These are phyloP conservation scores for Tonatia bakeri DNA, from an alignment of 2,113 vertebrate species.

Conservation along the genomic window DNA sequence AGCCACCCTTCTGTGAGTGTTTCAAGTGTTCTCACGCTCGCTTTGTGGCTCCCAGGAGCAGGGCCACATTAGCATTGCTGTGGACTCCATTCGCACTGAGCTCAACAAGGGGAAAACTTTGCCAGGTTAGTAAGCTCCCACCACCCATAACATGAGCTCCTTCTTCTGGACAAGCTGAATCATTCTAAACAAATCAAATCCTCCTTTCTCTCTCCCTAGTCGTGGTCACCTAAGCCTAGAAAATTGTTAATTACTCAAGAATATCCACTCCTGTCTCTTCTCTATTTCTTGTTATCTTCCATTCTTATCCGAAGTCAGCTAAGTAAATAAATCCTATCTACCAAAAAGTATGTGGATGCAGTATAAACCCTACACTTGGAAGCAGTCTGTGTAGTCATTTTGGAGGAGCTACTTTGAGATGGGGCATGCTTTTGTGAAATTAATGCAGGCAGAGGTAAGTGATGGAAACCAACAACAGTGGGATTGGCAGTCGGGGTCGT, in stretches of 20 bases:
- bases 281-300: background rate
- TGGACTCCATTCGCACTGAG: background rate
- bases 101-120: background rate
- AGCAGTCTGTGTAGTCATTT: background rate
- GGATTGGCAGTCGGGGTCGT: background rate
- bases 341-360: background rate
- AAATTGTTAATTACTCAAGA: background rate
- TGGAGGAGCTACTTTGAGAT: background rate
- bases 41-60: conserved; percentile 19
- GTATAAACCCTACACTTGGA: background rate
- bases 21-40: conserved; percentile 23
- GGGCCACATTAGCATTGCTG: background rate
- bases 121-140: background rate
- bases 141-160: background rate
- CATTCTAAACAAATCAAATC: background rate
- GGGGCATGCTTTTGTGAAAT: background rate
- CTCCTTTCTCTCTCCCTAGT: background rate
- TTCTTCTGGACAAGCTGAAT: background rate
- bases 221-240: background rate
- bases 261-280: background rate
- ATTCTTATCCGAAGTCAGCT: background rate
- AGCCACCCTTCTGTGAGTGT: background rate
- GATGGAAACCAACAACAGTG: background rate
- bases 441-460: background rate
- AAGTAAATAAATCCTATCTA: background rate